Conservation (phyloP, 2,113 vertebrate species). For the Sinosuthora webbiana region DNA sequence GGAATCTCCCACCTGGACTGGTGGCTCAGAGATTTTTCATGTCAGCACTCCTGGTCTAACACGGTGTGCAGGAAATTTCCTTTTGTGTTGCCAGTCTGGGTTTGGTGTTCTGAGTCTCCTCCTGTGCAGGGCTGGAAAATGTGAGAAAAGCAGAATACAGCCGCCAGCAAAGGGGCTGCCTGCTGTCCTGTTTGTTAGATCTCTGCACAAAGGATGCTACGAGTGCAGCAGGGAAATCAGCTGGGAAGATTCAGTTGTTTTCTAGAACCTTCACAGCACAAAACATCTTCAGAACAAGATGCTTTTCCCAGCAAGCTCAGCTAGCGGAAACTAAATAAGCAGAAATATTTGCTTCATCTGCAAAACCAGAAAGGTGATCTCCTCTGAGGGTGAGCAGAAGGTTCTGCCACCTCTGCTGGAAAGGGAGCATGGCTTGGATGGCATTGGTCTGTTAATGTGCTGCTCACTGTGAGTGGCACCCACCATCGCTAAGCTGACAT, state of each 20-base stretch:
- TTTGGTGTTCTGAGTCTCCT: neutral
- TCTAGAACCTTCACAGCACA: neutral
- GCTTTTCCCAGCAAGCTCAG: neutral
- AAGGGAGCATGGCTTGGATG: neutral
- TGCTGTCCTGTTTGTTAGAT: neutral
- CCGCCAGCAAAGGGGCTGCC: neutral
- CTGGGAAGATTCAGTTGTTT: neutral
- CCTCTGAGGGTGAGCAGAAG: neutral
- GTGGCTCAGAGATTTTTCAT: neutral
- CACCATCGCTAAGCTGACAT: fast-evolving
- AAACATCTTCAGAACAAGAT: neutral
- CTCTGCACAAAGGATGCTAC: neutral
- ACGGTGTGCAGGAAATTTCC: neutral
- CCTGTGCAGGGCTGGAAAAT: neutral
- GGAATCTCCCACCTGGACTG: neutral
- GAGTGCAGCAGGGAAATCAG: neutral
- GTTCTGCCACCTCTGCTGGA: neutral
- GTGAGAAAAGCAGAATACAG: fast-evolving
- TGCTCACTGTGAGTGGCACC: neutral
- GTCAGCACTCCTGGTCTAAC: neutral
- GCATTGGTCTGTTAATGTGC: fast-evolving
- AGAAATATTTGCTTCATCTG: neutral
- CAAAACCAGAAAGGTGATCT: neutral
- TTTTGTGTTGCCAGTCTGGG: neutral
- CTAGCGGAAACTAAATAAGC: neutral